A percentile compares a stretch with the other conserved stretches of the same genome.
phyloP scores from a whole-genome alignment of 2,888 invertebrate genomes.

The Hemaris fuciformis region DNA sequence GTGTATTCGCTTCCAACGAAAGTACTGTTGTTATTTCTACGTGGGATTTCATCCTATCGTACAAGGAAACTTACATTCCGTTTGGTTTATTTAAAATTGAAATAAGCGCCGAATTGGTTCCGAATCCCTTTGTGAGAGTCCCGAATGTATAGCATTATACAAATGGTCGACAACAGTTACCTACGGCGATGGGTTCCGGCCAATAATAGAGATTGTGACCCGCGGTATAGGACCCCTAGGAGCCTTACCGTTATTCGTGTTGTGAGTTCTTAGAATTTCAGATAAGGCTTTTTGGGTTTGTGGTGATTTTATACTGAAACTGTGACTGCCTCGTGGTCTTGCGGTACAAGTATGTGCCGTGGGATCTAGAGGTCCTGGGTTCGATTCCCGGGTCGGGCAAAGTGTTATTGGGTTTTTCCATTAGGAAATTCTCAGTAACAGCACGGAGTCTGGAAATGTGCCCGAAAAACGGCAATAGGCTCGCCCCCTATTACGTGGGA shows the following conservation, averaged over 20 bases:
- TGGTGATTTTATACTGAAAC: background rate
- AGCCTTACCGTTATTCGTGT: background rate
- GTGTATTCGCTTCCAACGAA: background rate
- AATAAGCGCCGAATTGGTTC: conserved; percentile 18
- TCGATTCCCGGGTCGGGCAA: too few relatives aligned
- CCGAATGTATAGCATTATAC: conserved; percentile 12
- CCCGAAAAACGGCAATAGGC: too few relatives aligned
- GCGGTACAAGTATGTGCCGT: too few relatives aligned
- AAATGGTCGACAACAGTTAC: conserved; percentile 14
- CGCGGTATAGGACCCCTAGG: background rate
- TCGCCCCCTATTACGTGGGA: too few relatives aligned
- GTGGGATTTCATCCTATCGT: background rate
- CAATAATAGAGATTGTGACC: conserved; percentile 14
- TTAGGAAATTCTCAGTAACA: too few relatives aligned
- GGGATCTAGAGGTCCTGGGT: too few relatives aligned
- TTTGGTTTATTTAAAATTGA: conserved; percentile 19
- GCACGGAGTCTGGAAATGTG: too few relatives aligned
- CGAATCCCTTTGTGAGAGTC: conserved; percentile 5
- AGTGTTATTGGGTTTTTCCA: too few relatives aligned
- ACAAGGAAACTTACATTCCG: background rate
- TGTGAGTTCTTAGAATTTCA: background rate
- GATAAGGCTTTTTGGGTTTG: background rate
- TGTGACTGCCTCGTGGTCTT: too few relatives aligned
- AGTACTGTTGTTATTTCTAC: background rate
- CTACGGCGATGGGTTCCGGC: conserved; percentile 6